These are phyloP conservation scores for Melanogrammus aeglefinus DNA, from an alignment of 2,797 vertebrate species.

Conservation along the genomic window DNA sequence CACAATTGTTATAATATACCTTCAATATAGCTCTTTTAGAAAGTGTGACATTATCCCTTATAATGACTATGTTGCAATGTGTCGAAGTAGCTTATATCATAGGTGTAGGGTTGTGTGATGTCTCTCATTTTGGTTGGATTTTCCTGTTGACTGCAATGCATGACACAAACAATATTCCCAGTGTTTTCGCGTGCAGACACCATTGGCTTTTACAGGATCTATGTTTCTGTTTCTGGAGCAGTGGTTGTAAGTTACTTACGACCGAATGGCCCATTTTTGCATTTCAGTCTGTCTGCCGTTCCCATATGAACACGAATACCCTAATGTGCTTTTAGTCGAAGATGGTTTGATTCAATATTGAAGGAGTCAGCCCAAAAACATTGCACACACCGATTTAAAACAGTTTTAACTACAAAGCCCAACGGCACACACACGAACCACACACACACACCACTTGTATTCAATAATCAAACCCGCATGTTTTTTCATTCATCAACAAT, in stretches of 20 bases:
- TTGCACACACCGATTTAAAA: not conserved
- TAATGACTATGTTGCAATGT: not conserved
- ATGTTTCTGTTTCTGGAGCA: slow-evolving; percentile 27
- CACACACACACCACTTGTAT: no score
- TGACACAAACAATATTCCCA: not conserved
- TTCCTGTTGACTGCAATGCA: not conserved
- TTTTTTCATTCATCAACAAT: not conserved
- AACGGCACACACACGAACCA: not conserved
- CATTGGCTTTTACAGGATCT: not conserved
- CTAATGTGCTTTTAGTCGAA: slow-evolving; percentile 16
- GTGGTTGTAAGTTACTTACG: slow-evolving; percentile 71
- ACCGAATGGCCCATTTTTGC: slow-evolving; percentile 77
- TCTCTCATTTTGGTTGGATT: not conserved
- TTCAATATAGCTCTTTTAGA: not conserved
- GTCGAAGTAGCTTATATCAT: not conserved
- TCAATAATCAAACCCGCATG: not conserved
- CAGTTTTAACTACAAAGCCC: not conserved
- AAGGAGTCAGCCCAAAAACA: not conserved
- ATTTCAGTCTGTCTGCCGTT: slow-evolving; percentile 53
- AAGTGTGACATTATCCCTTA: not conserved
- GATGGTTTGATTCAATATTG: not conserved
- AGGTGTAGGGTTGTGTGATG: not conserved
- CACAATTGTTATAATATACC: no score
- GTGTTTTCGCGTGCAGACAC: not conserved
- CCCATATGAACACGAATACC: slow-evolving; percentile 38